Conservation (phyloP, 2,797 vertebrate species). For the Chaenodraco wilsoni region DNA sequence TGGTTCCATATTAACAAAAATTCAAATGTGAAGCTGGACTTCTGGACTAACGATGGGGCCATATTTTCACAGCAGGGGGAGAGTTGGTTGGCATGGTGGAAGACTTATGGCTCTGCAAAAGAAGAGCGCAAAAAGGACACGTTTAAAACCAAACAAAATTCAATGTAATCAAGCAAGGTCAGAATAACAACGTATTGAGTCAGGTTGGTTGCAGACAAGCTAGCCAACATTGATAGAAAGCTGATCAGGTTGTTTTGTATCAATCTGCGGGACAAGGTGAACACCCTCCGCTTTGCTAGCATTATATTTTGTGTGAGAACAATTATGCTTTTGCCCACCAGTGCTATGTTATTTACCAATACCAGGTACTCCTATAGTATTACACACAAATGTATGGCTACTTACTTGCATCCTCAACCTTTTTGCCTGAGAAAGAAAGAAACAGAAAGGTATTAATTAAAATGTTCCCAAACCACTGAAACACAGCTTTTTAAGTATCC, state of each 20-base stretch:
- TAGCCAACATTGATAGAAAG: no score
- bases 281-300: no score
- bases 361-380: not conserved
- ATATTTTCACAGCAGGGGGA: slow-evolving; percentile 58
- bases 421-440: slow-evolving; percentile 75
- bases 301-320: no score
- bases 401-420: slow-evolving; percentile 83
- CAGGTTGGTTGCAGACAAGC: no score
- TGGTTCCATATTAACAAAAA: slow-evolving; percentile 78
- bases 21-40: slow-evolving; percentile 50
- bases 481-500: not conserved
- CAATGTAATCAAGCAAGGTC: no score
- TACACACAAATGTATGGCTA: slow-evolving; percentile 32
- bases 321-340: no score
- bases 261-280: no score
- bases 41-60: slow-evolving; percentile 23
- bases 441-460: slow-evolving; percentile 3
- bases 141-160: not conserved
- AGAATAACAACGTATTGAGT: no score
- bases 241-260: no score
- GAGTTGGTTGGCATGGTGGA: slow-evolving; percentile 43
- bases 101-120: slow-evolving; percentile 78
- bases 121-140: not conserved
- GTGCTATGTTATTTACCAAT: no score
- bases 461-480: not conserved